These are phyloP conservation scores for Numida meleagris DNA, from an alignment of 2,113 vertebrate genomes.

Conservation along the genomic window DNA sequence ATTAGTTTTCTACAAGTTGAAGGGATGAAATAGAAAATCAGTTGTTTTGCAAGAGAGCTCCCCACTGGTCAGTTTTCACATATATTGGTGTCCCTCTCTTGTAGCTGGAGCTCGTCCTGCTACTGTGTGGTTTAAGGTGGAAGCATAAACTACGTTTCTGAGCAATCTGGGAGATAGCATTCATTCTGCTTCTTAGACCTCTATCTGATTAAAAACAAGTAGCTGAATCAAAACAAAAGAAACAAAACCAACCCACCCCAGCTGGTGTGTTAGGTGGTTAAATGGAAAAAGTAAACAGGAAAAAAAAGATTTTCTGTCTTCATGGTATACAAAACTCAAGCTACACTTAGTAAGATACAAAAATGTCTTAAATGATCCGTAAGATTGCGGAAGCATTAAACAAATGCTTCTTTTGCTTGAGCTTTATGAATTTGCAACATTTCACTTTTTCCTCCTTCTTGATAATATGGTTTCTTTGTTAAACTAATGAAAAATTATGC, in stretches of 20 bases:
- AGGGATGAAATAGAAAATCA: background rate
- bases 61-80: background rate
- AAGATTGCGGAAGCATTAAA: background rate
- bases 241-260: background rate
- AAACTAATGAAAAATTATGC: background rate
- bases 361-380: background rate
- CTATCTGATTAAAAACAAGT: background rate
- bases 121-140: background rate
- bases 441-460: background rate
- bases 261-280: background rate
- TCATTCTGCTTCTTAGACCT: background rate
- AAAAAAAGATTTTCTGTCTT: background rate
- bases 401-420: background rate
- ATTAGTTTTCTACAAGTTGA: background rate
- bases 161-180: background rate
- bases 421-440: rapidly evolving
- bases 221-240: background rate
- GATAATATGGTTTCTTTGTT: background rate
- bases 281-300: background rate
- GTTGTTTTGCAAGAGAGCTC: background rate
- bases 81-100: background rate
- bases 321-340: background rate
- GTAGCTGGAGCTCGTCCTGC: background rate
- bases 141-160: background rate
- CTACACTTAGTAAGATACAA: background rate